phyloP scores from a whole-genome alignment of 1,140 invertebrate species.

The Pogonomyrmex barbatus region DNA sequence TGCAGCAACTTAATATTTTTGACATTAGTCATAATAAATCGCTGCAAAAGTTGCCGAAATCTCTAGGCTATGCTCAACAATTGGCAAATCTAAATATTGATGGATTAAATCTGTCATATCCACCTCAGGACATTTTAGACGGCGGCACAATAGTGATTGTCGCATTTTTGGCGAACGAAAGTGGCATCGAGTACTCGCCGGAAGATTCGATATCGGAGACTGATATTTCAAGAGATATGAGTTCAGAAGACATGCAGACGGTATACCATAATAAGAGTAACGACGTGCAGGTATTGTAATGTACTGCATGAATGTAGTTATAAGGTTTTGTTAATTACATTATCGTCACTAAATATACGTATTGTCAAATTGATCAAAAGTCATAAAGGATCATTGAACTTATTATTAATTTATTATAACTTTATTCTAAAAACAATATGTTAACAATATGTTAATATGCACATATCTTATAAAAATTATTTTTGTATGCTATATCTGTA shows the following conservation, averaged over 20 bases:
- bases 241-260: conserved; percentile 66
- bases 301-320: neutral
- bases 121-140: conserved; percentile 87
- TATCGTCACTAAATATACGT: neutral
- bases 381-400: neutral
- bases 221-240: conserved; percentile 67
- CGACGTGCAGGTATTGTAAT: conserved; percentile 80
- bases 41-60: conserved; percentile 88
- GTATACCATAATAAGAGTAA: conserved; percentile 78
- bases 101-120: conserved; percentile 88
- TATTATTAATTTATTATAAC: neutral
- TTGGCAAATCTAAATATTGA: conserved; percentile 88
- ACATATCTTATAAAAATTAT: neutral
- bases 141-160: conserved; percentile 89
- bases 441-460: neutral
- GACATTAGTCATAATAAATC: conserved; percentile 87
- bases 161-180: conserved; percentile 88
- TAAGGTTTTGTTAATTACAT: neutral
- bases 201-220: conserved; percentile 74
- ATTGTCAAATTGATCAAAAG: conserved; percentile 5
- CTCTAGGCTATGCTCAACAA: conserved; percentile 87
- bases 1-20: conserved; percentile 87
- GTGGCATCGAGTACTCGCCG: conserved; percentile 80
- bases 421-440: neutral
- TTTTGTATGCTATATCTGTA: neutral